phyloP scores from a whole-genome alignment of 2,888 invertebrate genomes.

The Noctuana brunneofusca region DNA sequence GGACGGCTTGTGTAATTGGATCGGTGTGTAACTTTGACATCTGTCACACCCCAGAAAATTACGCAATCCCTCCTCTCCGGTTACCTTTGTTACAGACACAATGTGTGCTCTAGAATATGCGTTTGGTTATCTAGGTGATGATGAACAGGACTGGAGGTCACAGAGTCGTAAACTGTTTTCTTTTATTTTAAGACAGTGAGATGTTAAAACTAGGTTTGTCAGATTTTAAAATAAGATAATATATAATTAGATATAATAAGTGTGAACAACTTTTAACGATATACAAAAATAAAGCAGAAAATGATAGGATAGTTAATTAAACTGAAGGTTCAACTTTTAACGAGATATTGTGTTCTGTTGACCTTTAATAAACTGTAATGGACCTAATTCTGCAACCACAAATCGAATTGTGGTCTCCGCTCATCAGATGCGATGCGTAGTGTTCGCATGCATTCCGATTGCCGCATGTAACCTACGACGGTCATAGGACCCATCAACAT shows the following conservation, averaged over 20 bases:
- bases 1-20: constrained; percentile 30
- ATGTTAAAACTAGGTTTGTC: neutral
- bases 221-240: neutral
- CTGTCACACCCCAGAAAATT: constrained; percentile 25
- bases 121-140: constrained; percentile 4
- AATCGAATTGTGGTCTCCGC: neutral
- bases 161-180: neutral
- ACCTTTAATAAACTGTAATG: constrained; percentile 8
- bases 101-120: constrained; percentile 1
- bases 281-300: neutral
- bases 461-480: too few species aligned
- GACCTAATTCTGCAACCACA: constrained; percentile 16
- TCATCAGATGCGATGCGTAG: neutral
- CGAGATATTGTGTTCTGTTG: constrained; percentile 5
- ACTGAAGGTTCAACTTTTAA: neutral
- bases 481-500: too few species aligned
- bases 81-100: neutral
- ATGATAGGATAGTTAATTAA: neutral
- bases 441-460: neutral
- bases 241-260: too few species aligned
- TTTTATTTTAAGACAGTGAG: neutral
- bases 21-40: constrained; percentile 30
- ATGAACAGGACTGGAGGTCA: constrained; percentile 5
- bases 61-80: constrained; percentile 8
- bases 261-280: too few species aligned